Evolutionary conservation across 92 coral and sea anemone genomes (phyloP), one percentile per base, ranked within the genome.

Genomic region (Diadumene lineata): DNA sequence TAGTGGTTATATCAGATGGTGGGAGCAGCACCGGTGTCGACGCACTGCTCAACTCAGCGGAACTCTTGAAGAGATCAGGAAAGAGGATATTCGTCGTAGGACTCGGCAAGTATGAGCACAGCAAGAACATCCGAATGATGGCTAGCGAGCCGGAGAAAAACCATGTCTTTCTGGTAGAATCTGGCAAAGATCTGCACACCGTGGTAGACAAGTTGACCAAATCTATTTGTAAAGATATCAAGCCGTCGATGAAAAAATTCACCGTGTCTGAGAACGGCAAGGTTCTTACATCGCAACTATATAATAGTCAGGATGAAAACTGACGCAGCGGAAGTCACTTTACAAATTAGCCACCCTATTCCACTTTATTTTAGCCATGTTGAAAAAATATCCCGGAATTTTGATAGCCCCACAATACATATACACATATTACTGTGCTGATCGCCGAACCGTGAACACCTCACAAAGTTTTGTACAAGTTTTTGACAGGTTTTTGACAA

Each of bases 21-120:
- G 82, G 82, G 0, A 78, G 64, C 31, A 67, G 68, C 22, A 62
- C 82, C 11, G 82, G 82, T 1, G 70, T 57, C 7, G 82, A 78
- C 55, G 29, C 75, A n/a, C 69, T 78, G 0, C 75, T 67, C 16
- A 0, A 55, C 26, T n/a, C 82, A 8, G 56, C 75, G 13, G 67
- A 53, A n/a, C 18, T 30, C 4, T 56, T 78, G n/a, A 78, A 78
- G 33, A 72, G 60, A n/a, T 53, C 82, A 17, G 82, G 82, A 8
- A 78, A 78, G 58, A 68, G 82, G 11, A 28, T 68, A 17, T 78
- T 78, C 48, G 82, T 68, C 10, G 75, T 78, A n/a, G 82, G 82
- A 15, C 75, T 78, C 33, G 82, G 82, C 22, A 24, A 58, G 56
- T 23, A 31, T 34, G 82, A 78, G 31, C 43, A 68, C 29, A 15